Base-by-base conservation (phyloP, 2,113 vertebrate species). In the Crypturellus undulatus region DNA sequence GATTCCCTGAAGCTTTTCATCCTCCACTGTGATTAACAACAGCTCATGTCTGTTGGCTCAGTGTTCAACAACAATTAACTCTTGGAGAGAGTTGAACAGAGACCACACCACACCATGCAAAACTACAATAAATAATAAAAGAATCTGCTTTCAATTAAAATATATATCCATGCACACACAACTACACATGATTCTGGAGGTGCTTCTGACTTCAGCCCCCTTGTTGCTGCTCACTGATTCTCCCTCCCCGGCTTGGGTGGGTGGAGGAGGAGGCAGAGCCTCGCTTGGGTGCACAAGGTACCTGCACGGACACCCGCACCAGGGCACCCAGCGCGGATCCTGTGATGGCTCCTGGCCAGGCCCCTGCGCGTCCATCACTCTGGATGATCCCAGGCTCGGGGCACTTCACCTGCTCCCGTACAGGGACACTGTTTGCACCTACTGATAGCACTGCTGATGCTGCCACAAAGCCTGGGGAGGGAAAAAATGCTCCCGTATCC, bases 151-250 rank as follows among this genome's bases (percentile, higher is more conserved):
- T 87, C 89, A 95, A 93, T 95, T 95, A 88, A 93, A 95, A 90
- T 79, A 36, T 22, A 96, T 87, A 92, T 94, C 92, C 62, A 68
- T 12, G 85, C 90, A 94, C 69, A n/a, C 62, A 92, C 71, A 91
- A 88, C 84, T 89, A 80, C 63, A 77, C 71, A 12, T 47, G 64
- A 86, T 93, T 95, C 80, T 34, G 16, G 94, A 94, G 95, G 95
- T 97, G 96, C 94, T 97, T 94, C 92, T 96, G 93, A 97, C 97
- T 96, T 96, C 88, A 97, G 89, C 87, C 75, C 94, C 79, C 34
- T 96, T 96, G 73, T 94, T 96, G 85, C 93, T 96, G 93, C 94
- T 77, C 49, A 8, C 43, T 17, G 45, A 9, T 83, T 60, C 60
- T 38, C 62, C 62, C 60, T n/a, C 45, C 20, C 70, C 19, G 17